Base-by-base conservation (phyloP, 2,797 vertebrate genomes). In the Xerus rutilus region DNA sequence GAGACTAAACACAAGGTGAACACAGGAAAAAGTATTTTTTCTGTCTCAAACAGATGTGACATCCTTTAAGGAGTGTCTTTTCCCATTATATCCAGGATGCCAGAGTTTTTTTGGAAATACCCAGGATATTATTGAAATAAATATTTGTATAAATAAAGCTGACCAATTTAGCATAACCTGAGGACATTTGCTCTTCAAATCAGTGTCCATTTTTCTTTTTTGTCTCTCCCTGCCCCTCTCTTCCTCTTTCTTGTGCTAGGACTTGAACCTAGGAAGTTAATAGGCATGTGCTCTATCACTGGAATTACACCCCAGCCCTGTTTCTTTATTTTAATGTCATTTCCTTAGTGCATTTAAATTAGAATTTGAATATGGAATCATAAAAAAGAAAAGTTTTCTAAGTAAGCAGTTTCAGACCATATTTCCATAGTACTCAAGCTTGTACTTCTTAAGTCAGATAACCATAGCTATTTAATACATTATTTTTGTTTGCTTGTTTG, bases 391-490 rank as follows among this genome's bases (percentile, higher is more conserved):
- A 93, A 39, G 17, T 25, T 82, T 70, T 79, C 45, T 65, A 45
- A 83, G 39, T 82, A 78, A 64, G 18, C 76, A 62, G 14, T 74
- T 77, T 91, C 83, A 86, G 43, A 91, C 84, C 30, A 14, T 14
- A n/a, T 62, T 90, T 84, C 49, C 52, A 32, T 21, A 79, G 43
- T 81, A n/a, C 69, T 89, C 39, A 78, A 86, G 72, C 59, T 74
- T 30, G 18, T 73, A 73, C 82, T 74, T 76, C 74, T 92, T 93
- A 89, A 94, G 72, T 76, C 85, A 85, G 83, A 94, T 94, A 91
- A 97, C 96, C 43, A 70, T 81, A 96, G 91, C 84, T 94, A 89
- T 82, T 95, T 84, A 95, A 91, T 98, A 43, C 49, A 97, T 97
- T 96, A 97, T 97, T 97, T 94, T 39, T 39, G 39, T 39, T 39